Percentiles rank a stretch among this genome's conserved stretches.
phyloP scores from a whole-genome alignment of 2,797 vertebrate species.

The Nasua narica region DNA sequence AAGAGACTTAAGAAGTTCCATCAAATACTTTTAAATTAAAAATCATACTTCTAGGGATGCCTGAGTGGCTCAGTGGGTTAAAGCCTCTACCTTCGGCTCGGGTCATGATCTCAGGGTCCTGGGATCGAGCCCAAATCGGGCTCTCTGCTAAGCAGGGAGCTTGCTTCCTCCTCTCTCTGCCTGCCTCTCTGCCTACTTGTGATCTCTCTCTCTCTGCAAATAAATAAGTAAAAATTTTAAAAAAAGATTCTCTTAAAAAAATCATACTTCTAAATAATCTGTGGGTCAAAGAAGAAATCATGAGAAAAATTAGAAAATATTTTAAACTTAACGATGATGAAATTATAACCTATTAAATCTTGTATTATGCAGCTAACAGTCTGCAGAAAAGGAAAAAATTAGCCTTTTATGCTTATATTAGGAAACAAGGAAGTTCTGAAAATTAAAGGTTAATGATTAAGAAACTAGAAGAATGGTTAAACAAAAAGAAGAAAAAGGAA shows the following conservation, averaged over 20 bases:
- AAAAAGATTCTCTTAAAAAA: not conserved
- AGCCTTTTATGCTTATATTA: not conserved
- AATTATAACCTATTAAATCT: not conserved
- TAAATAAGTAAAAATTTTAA: no score
- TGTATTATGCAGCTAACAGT: not conserved
- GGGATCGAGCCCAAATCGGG: no score
- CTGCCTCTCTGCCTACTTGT: no score
- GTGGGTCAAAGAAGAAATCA: not conserved
- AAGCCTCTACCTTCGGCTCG: no score
- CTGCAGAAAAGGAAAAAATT: not conserved
- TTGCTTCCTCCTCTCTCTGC: no score
- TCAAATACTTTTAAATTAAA: not conserved
- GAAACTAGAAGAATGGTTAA: not conserved
- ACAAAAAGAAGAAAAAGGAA: not conserved
- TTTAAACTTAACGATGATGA: not conserved
- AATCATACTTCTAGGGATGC: not conserved
- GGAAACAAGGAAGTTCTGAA: not conserved
- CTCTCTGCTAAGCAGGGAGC: no score
- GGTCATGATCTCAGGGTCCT: no score
- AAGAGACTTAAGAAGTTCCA: not conserved
- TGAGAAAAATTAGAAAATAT: not conserved
- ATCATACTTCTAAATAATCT: not conserved
- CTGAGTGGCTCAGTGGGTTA: no score
- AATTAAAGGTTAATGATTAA: not conserved
- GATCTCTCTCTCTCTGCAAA: no score